Base-by-base conservation (phyloP, 2,797 vertebrate species). In the Manis pentadactyla region DNA sequence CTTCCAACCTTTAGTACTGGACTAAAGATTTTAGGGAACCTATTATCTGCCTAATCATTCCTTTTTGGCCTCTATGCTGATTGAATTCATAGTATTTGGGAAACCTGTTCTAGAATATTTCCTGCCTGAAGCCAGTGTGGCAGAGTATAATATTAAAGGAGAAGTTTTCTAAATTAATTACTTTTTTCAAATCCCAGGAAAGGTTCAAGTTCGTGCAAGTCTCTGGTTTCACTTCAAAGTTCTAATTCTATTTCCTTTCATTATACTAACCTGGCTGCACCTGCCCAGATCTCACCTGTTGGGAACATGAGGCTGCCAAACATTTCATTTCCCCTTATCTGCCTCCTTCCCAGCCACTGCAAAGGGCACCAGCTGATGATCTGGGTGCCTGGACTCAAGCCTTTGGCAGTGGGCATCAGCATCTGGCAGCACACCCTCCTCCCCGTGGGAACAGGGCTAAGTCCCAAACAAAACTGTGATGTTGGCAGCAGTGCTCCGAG, bases 191-290 rank as follows among this genome's bases (percentile, higher is more conserved):
- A 95, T 96, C 94, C 90, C 96, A 95, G 89, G 93, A 91, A 97
- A 93, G 71, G 57, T 94, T 96, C 93, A 88, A 94, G 93, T 84
- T 95, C 64, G 77, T 49, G n/a, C 7, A 55, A 93, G 57, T 96
- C 79, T 98, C 71, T 27, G 81, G 89, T 97, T 98, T 97, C 97
- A 87, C 87, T 83, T 96, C 64, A 53, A 77, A 94, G 93, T 97
- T 91, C 91, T 97, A 97, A 97, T 98, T 98, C 96, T 95, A 97
- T 98, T 98, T 97, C 95, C 96, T 95, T 89, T 94, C 91, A 94
- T 97, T 97, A 93, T 82, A 37, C 75, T 87, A 91, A 85, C 75
- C 69, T 49, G 82, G 64, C 83, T 95, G 90, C 97, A 97, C 97
- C 96, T 97, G 97, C 95, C 83, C 69, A 85, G 94, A 93, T 39